phyloP scores from a whole-genome alignment of 2,888 invertebrate species.

The Plemyria rubiginata region DNA sequence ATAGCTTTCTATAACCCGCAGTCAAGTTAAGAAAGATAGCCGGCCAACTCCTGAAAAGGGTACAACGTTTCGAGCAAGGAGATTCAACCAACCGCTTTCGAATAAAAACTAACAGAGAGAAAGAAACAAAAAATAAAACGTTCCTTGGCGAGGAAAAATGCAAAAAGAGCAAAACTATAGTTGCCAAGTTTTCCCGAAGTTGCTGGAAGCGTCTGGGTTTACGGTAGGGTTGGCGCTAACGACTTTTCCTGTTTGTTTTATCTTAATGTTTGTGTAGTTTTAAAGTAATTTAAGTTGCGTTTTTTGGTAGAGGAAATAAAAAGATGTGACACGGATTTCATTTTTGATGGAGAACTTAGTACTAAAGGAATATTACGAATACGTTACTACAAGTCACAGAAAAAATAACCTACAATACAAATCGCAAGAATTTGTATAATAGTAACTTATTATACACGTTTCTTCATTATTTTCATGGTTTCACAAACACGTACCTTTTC shows the following conservation, averaged over 20 bases:
- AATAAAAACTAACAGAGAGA: constrained; percentile 56
- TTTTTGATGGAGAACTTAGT: neutral
- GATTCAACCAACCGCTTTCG: constrained; percentile 68
- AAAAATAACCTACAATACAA: too few relatives aligned
- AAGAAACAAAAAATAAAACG: constrained; percentile 57
- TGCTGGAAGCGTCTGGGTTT: constrained; percentile 54
- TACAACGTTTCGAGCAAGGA: constrained; percentile 80
- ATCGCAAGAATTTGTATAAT: too few relatives aligned
- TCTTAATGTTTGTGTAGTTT: constrained; percentile 52
- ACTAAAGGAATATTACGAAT: neutral
- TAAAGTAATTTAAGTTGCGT: constrained; percentile 45
- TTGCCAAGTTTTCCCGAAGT: constrained; percentile 80
- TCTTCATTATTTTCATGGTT: too few relatives aligned
- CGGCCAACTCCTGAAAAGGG: constrained; percentile 82
- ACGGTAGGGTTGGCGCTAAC: constrained; percentile 63
- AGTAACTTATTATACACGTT: too few relatives aligned
- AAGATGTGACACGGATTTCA: neutral
- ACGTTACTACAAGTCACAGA: too few relatives aligned
- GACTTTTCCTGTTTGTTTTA: constrained; percentile 57
- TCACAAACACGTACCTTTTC: too few relatives aligned
- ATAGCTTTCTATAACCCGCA: constrained; percentile 57
- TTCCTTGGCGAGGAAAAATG: constrained; percentile 62
- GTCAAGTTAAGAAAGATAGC: constrained; percentile 83
- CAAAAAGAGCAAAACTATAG: constrained; percentile 76
- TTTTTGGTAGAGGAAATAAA: constrained; percentile 25